Base-by-base conservation (phyloP, 1,140 invertebrate genomes). In the Magallana angulata region DNA sequence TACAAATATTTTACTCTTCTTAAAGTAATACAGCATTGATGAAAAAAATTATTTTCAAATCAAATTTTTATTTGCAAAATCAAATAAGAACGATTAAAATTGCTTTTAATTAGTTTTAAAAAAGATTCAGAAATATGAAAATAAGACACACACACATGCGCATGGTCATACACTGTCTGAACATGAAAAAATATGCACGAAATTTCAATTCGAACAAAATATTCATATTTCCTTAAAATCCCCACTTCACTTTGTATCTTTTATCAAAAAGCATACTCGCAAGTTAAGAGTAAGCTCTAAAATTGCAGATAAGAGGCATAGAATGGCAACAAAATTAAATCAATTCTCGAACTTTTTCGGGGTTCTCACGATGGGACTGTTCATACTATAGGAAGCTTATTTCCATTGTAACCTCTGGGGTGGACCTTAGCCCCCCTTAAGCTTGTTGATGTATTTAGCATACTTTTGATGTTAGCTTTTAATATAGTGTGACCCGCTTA, bases 371-470 rank as follows among this genome's bases (percentile, higher is more conserved):
- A 76, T 30, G 36, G 2, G 36, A 0, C 2, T 48, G 36, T 48
- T 48, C 36, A 48, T 2, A 48, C 36, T 48, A 36, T 30, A 76
- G 24, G 3, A 30, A 76, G 68, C 24, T 76, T 36, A 36, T 30
- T 76, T 76, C 18, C 5, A 76, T 76, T 76, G 68, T 76, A 30
- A 76, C 24, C 24, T 76, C 68, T 24, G 36, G 18, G 68, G 68
- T 76, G 68, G 24, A 76, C 68, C 12, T 76, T 11, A 76, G 36
- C 30, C 36, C 36, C 36, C 36, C 36, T 12, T 76, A 76, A 76
- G 68, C 68, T 24, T 11, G 68, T 76, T 76, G 68, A 76, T 76
- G 68, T 76, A 76, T 76, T 76, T 76, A 76, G 24, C 68, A 76
- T 76, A 36, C 68, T 76, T 76, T 76, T 76, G 68, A 76, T 76